phyloP scores from a whole-genome alignment of 2,113 vertebrate species.

The Petrocephalus microphthalmus region DNA sequence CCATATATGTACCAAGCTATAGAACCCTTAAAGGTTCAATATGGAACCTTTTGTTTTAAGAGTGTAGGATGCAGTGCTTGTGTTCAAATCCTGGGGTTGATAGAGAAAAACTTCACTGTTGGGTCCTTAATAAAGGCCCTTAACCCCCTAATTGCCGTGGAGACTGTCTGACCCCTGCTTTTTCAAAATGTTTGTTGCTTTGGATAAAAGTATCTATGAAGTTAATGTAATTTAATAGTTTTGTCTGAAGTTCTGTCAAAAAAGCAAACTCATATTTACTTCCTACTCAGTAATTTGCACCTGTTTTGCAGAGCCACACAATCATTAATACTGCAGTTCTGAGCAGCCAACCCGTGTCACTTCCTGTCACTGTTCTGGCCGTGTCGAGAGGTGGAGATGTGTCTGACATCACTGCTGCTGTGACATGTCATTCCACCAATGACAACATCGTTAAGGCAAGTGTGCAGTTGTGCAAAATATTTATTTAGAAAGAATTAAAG shows the following conservation, averaged over 20 bases:
- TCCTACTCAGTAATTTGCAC: not conserved
- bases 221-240: not conserved
- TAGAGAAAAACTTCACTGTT: not conserved
- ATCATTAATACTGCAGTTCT: constrained; percentile 84
- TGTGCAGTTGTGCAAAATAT: not conserved
- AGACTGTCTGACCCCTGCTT: not conserved
- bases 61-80: not conserved
- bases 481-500: not conserved
- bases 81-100: not conserved
- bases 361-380: constrained; percentile 76
- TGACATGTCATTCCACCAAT: constrained; percentile 74
- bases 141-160: not conserved
- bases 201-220: not conserved
- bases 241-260: not conserved
- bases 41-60: too few relatives aligned
- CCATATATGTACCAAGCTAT: too few relatives aligned
- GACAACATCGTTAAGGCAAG: constrained; percentile 84
- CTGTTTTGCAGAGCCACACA: constrained; percentile 44
- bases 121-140: not conserved
- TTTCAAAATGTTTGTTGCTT: not conserved
- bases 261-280: not conserved
- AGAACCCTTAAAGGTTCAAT: too few relatives aligned
- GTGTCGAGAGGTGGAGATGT: constrained; percentile 69
- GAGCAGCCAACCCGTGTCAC: constrained; percentile 72
- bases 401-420: constrained; percentile 64